Evolutionary conservation across 1,140 invertebrate species (phyloP).

Genomic region (Calycopis cecrops): DNA sequence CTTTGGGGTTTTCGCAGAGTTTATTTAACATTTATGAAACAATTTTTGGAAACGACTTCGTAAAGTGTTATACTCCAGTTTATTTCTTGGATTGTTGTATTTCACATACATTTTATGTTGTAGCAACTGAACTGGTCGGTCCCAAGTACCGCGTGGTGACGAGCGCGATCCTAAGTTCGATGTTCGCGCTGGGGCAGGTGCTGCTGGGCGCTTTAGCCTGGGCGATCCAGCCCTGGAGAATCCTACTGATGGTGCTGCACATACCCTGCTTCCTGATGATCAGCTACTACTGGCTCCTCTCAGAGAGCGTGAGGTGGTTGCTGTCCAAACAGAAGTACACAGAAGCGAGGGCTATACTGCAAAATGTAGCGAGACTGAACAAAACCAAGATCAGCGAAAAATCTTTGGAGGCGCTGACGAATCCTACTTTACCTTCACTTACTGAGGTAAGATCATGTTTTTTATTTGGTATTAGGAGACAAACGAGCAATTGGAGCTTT

Average conservation of each 20-base stretch:
- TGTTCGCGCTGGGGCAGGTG: slow-evolving; percentile 83
- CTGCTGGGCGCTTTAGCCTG: slow-evolving; percentile 80
- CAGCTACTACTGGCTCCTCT: slow-evolving; percentile 76
- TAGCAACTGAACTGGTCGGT: slow-evolving; percentile 85
- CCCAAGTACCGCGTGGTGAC: slow-evolving; percentile 81
- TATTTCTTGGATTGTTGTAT: not conserved
- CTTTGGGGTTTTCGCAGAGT: too few relatives aligned
- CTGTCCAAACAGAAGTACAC: slow-evolving; percentile 80
- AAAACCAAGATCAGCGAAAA: too few relatives aligned
- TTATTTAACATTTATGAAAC: too few relatives aligned
- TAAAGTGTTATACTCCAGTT: too few relatives aligned
- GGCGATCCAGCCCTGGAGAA: slow-evolving; percentile 81
- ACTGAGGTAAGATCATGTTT: too few relatives aligned
- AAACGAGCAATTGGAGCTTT: too few relatives aligned
- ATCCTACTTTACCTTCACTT: slow-evolving; percentile 33
- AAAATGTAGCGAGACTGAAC: too few relatives aligned
- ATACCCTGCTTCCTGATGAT: slow-evolving; percentile 79
- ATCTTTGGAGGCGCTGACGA: too few relatives aligned
- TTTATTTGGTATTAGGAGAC: too few relatives aligned
- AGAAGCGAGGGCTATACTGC: slow-evolving; percentile 77
- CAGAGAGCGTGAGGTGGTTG: too few relatives aligned
- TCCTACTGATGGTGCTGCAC: slow-evolving; percentile 80
- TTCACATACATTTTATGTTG: slow-evolving; percentile 25
- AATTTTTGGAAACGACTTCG: too few relatives aligned
- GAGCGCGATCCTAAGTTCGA: slow-evolving; percentile 79